Conservation (phyloP, 2,113 vertebrate species). For the Agapornis roseicollis region DNA sequence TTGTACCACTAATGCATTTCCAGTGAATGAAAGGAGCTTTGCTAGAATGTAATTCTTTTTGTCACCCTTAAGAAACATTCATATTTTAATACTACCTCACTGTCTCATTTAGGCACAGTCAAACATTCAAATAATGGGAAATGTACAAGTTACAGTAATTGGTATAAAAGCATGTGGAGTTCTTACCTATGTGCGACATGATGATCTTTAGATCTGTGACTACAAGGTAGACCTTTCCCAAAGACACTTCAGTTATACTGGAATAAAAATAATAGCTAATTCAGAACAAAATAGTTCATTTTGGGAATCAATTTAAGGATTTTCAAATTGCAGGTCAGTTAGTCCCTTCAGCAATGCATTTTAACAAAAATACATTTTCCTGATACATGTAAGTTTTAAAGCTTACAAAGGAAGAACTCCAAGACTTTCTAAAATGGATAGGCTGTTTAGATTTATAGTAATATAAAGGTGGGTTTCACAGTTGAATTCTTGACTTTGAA, state of each 20-base stretch:
- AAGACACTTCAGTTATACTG: not conserved
- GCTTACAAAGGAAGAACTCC: not conserved
- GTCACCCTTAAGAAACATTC: not conserved
- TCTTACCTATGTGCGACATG: not conserved
- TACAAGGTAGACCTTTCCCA: not conserved
- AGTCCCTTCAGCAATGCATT: not conserved
- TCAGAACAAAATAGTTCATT: not conserved
- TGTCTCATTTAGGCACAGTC: not conserved
- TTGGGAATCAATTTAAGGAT: not conserved
- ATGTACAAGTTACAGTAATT: fast-evolving
- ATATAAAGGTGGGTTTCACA: not conserved
- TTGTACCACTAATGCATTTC: not conserved
- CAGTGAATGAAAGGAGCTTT: not conserved
- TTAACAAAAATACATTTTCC: not conserved
- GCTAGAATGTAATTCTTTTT: not conserved
- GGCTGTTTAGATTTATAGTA: not conserved
- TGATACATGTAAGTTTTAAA: not conserved
- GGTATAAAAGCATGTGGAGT: not conserved
- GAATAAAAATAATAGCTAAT: not conserved
- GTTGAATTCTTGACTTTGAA: not conserved
- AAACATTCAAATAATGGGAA: not conserved
- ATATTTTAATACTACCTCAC: not conserved
- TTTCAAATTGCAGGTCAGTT: not conserved
- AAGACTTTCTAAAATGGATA: not conserved
- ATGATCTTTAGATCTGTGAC: not conserved